Percentiles rank a stretch among this genome's conserved stretches.
phyloP scores from a whole-genome alignment of 2,113 vertebrate genomes.

The Chiloscyllium plagiosum region DNA sequence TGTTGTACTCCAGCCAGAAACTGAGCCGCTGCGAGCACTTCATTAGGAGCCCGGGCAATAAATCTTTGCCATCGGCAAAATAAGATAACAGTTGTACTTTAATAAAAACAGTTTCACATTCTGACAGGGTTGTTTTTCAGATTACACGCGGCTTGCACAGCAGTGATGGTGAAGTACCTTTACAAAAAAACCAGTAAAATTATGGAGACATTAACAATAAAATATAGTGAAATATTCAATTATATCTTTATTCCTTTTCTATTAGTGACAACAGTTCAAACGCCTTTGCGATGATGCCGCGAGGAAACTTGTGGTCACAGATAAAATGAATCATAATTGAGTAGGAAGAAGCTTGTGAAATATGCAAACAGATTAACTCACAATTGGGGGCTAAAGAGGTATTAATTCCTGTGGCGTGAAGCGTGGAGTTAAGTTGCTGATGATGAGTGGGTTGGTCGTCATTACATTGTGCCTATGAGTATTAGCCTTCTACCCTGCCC shows the following conservation, averaged over 20 bases:
- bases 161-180: background rate
- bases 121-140: background rate
- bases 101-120: background rate
- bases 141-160: background rate
- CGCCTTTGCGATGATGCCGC: background rate
- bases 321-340: background rate
- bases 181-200: background rate
- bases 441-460: conserved; percentile 3
- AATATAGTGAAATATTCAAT: background rate
- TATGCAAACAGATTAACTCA: background rate
- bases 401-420: background rate
- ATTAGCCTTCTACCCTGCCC: background rate
- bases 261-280: background rate
- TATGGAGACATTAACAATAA: background rate
- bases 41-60: background rate
- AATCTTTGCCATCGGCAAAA: background rate
- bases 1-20: background rate
- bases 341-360: background rate
- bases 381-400: background rate
- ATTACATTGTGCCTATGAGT: background rate
- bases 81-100: background rate
- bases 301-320: background rate
- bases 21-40: background rate
- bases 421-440: background rate
- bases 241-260: background rate